These are phyloP conservation scores for Meiosimyza platycephala DNA, from an alignment of 2,888 invertebrate species.

Conservation along the genomic window DNA sequence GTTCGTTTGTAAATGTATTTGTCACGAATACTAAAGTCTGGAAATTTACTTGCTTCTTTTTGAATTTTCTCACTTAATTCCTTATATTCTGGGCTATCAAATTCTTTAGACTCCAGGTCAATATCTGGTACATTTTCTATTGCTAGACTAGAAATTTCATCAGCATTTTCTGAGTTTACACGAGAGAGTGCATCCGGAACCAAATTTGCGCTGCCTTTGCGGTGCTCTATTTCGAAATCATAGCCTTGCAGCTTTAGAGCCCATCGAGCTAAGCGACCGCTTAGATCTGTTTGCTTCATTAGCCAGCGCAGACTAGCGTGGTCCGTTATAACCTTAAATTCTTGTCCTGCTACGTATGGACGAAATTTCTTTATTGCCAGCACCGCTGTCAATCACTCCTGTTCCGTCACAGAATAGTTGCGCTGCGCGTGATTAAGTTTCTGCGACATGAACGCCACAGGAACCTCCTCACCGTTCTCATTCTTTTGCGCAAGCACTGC, in stretches of 20 bases:
- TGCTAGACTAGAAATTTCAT: not conserved
- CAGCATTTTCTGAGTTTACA: not conserved
- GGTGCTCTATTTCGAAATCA: constrained; percentile 6
- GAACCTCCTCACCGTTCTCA: constrained; percentile 29
- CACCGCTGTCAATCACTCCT: constrained; percentile 42
- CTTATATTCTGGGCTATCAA: not conserved
- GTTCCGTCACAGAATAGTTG: constrained; percentile 42
- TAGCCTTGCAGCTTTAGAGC: constrained; percentile 44
- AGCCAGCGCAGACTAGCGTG: constrained; percentile 52
- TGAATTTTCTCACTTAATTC: not conserved
- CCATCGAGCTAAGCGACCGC: constrained; percentile 50
- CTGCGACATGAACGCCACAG: constrained; percentile 35
- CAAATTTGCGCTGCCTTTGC: constrained; percentile 43
- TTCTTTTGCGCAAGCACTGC: constrained; percentile 34
- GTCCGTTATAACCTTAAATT: constrained; percentile 47
- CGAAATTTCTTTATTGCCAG: constrained; percentile 35
- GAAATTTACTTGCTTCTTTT: not conserved
- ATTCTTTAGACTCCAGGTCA: not conserved
- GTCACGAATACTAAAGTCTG: not conserved
- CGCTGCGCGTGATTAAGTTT: constrained; percentile 39
- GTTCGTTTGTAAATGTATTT: not conserved
- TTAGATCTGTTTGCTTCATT: constrained; percentile 48
- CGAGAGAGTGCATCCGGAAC: constrained; percentile 29
- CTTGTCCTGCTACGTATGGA: no score
- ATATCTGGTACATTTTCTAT: not conserved